phyloP scores from a whole-genome alignment of 1,140 invertebrate genomes.

The Eubasilissa regina region DNA sequence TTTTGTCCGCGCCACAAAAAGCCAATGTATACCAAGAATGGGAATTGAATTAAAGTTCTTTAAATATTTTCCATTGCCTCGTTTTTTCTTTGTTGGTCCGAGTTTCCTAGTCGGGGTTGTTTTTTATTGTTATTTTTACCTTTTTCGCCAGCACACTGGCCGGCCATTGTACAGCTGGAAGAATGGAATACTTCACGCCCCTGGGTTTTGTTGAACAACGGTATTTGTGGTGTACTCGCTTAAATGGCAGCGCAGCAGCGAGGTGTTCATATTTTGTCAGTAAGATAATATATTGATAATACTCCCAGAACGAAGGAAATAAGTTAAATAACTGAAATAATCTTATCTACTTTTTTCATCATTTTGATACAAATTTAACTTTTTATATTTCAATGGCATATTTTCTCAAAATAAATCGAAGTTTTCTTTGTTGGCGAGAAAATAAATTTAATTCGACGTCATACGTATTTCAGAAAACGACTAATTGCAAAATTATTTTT shows the following conservation, averaged over 20 bases:
- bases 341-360: too few relatives aligned
- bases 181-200: slow-evolving; percentile 41
- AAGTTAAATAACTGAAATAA: too few relatives aligned
- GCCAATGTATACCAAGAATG: slow-evolving; percentile 47
- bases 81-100: slow-evolving; percentile 46
- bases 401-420: too few relatives aligned
- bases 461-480: too few relatives aligned
- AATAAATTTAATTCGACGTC: too few relatives aligned
- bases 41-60: slow-evolving; percentile 55
- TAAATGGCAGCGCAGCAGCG: background rate
- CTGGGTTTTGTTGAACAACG: slow-evolving; percentile 26
- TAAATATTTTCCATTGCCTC: slow-evolving; percentile 50
- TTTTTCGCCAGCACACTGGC: slow-evolving; percentile 45
- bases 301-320: too few relatives aligned
- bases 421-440: too few relatives aligned
- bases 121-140: slow-evolving; percentile 28
- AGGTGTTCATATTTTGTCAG: too few relatives aligned
- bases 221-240: slow-evolving; percentile 37
- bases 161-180: slow-evolving; percentile 19
- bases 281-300: too few relatives aligned
- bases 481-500: too few relatives aligned
- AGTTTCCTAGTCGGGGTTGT: slow-evolving; percentile 30
- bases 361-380: too few relatives aligned
- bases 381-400: too few relatives aligned
- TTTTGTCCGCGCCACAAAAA: slow-evolving; percentile 42